Conservation (phyloP, 2,113 vertebrate genomes). For the Amblyornis subalaris region DNA sequence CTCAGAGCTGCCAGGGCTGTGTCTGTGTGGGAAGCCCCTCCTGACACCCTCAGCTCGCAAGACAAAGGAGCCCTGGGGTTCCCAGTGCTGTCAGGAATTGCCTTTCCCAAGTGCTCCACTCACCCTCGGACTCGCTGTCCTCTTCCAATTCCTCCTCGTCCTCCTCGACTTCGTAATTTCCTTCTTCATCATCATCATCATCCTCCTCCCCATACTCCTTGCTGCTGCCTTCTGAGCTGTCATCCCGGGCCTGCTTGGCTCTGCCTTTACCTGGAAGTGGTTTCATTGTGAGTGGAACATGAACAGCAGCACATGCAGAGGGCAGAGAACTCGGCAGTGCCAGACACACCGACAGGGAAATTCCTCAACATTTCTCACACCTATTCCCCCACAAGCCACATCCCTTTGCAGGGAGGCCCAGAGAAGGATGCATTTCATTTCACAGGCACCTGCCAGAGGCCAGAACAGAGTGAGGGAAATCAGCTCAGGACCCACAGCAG, state of each 20-base stretch:
- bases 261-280: slow-evolving; percentile 10
- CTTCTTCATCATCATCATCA: slow-evolving; percentile 43
- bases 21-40: background rate
- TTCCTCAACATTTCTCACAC: background rate
- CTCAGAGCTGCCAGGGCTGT: background rate
- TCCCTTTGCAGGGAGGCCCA: background rate
- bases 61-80: background rate
- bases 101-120: background rate
- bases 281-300: accelerated
- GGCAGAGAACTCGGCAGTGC: background rate
- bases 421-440: background rate
- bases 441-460: background rate
- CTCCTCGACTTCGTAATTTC: slow-evolving; percentile 31
- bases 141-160: background rate
- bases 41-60: background rate
- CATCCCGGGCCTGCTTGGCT: background rate
- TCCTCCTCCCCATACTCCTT: slow-evolving; percentile 13
- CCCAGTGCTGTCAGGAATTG: background rate
- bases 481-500: too few species aligned
- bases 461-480: too few species aligned
- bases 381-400: background rate
- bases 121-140: slow-evolving; percentile 40
- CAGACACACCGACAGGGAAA: accelerated
- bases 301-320: background rate
- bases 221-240: slow-evolving; percentile 39